These are phyloP conservation scores for Caenorhabditis japonica DNA, from an alignment of 2,888 invertebrate species.

Conservation along the genomic window DNA sequence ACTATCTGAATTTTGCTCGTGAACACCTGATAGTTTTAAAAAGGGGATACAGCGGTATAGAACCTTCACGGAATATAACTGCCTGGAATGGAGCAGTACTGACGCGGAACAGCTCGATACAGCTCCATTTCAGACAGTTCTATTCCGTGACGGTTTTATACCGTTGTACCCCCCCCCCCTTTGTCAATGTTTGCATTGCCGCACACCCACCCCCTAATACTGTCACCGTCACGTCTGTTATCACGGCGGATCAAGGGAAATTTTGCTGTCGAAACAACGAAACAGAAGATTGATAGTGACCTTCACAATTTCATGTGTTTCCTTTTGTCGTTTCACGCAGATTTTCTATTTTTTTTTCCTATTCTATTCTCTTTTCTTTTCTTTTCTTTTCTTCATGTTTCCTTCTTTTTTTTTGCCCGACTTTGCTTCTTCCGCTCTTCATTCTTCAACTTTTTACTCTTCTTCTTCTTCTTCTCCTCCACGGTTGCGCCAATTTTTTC, in stretches of 20 bases:
- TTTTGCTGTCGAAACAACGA: background rate
- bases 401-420: background rate
- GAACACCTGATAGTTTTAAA: no score
- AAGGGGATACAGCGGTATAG: no score
- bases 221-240: constrained; percentile 1
- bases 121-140: no score
- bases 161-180: no score
- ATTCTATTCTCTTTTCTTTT: no score
- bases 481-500: background rate
- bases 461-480: constrained; percentile 5
- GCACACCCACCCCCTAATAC: no score
- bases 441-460: background rate
- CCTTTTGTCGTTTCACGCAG: background rate
- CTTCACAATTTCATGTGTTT: constrained; percentile 36
- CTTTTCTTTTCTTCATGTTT: no score
- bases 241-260: constrained; percentile 17
- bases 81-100: no score
- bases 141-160: constrained; percentile 7
- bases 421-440: background rate
- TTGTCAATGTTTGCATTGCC: background rate
- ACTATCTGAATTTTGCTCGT: no score
- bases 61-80: no score
- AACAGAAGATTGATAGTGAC: constrained; percentile 17
- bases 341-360: no score
- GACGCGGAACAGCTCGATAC: no score